phyloP scores from a whole-genome alignment of 2,888 invertebrate species.

The Biston stratarius region DNA sequence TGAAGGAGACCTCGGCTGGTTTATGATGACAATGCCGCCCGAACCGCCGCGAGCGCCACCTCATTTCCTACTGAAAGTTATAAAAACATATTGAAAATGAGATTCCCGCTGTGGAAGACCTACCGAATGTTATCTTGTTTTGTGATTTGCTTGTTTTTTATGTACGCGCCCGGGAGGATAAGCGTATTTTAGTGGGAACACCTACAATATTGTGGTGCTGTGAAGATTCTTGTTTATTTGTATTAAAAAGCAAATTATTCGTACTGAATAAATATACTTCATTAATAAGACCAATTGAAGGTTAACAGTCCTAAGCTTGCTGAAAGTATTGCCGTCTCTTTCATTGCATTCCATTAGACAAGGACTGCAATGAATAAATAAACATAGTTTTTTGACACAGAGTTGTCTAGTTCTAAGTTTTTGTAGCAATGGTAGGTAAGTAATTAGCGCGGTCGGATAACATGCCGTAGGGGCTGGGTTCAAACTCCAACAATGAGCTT shows the following conservation, averaged over 20 bases:
- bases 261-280: not conserved
- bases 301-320: not conserved
- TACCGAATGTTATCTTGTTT: conserved; percentile 84
- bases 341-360: too few relatives aligned
- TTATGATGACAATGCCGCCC: conserved; percentile 83
- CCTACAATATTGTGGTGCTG: conserved; percentile 55
- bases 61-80: conserved; percentile 86
- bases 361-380: too few relatives aligned
- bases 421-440: too few relatives aligned
- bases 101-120: conserved; percentile 80
- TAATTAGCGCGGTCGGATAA: too few relatives aligned
- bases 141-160: conserved; percentile 83
- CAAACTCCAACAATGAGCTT: too few relatives aligned
- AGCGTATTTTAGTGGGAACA: conserved; percentile 71
- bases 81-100: conserved; percentile 87
- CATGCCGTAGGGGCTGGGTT: too few relatives aligned
- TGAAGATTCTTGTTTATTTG: conserved; percentile 42
- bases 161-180: conserved; percentile 66
- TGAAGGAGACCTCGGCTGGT: conserved; percentile 81
- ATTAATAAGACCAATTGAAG: not conserved
- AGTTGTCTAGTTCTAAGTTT: too few relatives aligned
- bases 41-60: conserved; percentile 79
- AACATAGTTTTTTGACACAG: too few relatives aligned
- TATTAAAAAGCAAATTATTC: not conserved
- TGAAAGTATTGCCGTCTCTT: not conserved